Conservation (phyloP, 30 jellyfish, hydroid and myxozoan genomes). For the Hydra vulgaris region DNA sequence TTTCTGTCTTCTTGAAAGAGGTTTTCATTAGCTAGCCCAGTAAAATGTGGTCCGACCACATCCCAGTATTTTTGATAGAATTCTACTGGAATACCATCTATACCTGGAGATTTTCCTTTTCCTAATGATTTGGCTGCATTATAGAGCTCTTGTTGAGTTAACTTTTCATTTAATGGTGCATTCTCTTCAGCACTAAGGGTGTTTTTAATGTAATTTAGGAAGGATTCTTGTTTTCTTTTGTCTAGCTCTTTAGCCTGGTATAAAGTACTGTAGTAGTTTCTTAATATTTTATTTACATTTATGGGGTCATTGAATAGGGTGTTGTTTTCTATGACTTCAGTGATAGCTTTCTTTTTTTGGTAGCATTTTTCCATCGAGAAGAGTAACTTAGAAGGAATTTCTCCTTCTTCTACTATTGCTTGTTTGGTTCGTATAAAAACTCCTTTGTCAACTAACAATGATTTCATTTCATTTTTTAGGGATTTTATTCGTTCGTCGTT, state of each 20-base stretch:
- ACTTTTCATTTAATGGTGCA: not conserved
- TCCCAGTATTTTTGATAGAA: not conserved
- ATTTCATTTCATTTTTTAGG: not conserved
- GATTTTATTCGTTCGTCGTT: too few species aligned
- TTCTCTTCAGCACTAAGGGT: not conserved
- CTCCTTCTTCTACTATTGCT: not conserved
- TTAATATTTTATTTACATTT: too few species aligned
- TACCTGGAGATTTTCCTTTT: not conserved
- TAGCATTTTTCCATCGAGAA: not conserved
- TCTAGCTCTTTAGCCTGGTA: too few species aligned
- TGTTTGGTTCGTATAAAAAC: not conserved
- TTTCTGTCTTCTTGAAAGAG: not conserved
- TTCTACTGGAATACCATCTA: not conserved
- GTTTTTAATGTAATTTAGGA: too few species aligned
- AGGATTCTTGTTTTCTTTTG: not conserved
- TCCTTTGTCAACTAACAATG: not conserved
- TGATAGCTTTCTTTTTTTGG: not conserved
- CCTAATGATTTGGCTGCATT: not conserved
- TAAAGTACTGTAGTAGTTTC: too few species aligned
- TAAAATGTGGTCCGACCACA: not conserved
- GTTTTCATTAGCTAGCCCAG: not conserved
- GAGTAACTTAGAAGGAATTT: not conserved
- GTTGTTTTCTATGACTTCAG: not conserved
- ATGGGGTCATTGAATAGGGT: not conserved
- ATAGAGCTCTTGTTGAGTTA: not conserved